These are phyloP conservation scores for Ptilodon capucinus DNA, from an alignment of 2,888 invertebrate species.

Conservation along the genomic window DNA sequence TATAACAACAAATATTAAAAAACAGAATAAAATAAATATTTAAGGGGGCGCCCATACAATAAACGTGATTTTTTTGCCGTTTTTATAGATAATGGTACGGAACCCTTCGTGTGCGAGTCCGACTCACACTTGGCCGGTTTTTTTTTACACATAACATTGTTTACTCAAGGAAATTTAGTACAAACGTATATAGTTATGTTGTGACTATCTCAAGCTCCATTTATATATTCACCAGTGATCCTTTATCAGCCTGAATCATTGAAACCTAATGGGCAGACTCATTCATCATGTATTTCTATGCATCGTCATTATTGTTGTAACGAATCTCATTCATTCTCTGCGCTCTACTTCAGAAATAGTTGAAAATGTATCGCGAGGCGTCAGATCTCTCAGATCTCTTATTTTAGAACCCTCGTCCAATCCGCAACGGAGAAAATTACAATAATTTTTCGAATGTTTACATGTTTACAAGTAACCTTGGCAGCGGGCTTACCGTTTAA, in stretches of 20 bases:
- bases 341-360: conserved; percentile 11
- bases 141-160: too few species aligned
- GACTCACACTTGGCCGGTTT: too few species aligned
- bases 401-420: conserved; percentile 12
- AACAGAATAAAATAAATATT: too few species aligned
- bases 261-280: not conserved
- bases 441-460: conserved; percentile 19
- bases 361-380: conserved; percentile 11
- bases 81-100: too few species aligned
- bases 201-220: not conserved
- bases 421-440: conserved; percentile 17
- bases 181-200: not conserved
- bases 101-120: too few species aligned
- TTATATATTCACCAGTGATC: not conserved
- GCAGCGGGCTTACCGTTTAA: conserved; percentile 37
- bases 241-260: not conserved
- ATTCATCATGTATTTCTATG: conserved; percentile 1
- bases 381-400: conserved; percentile 17
- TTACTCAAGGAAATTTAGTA: too few species aligned
- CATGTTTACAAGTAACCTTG: conserved; percentile 35
- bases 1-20: too few species aligned
- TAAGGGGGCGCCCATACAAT: too few species aligned
- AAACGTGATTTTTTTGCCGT: too few species aligned
- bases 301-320: conserved; percentile 9
- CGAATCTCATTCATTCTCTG: conserved; percentile 14